phyloP scores from a whole-genome alignment of 2,888 invertebrate species.

The Scaptomyza caliginosa region DNA sequence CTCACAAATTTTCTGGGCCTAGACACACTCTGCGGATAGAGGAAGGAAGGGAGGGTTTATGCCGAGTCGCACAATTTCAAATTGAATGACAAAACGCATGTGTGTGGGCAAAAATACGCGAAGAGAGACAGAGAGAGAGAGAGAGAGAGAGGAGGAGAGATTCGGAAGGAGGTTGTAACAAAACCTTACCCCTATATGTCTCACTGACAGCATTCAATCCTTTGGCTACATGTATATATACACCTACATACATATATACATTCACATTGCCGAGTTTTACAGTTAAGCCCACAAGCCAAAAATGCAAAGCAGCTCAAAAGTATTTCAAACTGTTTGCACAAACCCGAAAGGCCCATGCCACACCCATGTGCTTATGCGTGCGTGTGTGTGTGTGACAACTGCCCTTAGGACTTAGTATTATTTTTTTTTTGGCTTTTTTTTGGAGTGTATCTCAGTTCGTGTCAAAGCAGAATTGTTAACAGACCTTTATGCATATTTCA shows the following conservation, averaged over 20 bases:
- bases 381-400: neutral
- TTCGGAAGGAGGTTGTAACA: neutral
- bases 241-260: neutral
- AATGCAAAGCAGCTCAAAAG: conserved; percentile 77
- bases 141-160: neutral
- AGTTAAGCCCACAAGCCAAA: conserved; percentile 70
- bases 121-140: neutral
- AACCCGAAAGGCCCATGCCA: conserved; percentile 26
- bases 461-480: conserved; percentile 52
- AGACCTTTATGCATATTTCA: conserved; percentile 75
- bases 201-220: conserved; percentile 40
- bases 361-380: conserved; percentile 31
- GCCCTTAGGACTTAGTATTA: conserved; percentile 31
- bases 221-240: conserved; percentile 22
- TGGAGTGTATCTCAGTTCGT: conserved; percentile 28
- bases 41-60: neutral
- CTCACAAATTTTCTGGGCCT: conserved; percentile 16
- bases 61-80: conserved; percentile 49
- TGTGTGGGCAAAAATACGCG: conserved; percentile 28
- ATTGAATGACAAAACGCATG: conserved; percentile 77
- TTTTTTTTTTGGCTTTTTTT: too few species aligned
- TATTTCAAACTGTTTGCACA: conserved; percentile 70
- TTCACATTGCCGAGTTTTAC: conserved; percentile 12
- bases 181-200: neutral
- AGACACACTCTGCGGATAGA: conserved; percentile 1